Percentiles rank a stretch among this genome's conserved stretches.
Conservation (phyloP, 2,797 vertebrate genomes). For the Acestrorhynchus altus region DNA sequence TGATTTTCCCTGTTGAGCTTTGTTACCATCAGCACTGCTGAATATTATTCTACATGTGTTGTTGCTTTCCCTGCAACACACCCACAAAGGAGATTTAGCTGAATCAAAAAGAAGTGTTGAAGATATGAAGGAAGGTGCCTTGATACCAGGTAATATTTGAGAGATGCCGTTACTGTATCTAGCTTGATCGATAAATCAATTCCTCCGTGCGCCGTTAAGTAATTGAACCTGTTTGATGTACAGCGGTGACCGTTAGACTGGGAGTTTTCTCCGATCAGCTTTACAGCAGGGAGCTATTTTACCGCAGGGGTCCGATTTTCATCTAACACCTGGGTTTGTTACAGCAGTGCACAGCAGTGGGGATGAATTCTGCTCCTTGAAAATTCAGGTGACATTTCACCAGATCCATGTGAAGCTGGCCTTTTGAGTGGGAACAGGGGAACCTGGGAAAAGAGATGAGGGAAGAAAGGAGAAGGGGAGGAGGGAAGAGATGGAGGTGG, state of each 20-base stretch:
- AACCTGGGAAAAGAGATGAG: conserved; percentile 18
- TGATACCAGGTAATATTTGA: too few species aligned
- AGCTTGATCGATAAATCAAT: background rate
- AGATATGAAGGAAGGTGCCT: too few species aligned
- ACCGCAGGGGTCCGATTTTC: conserved; percentile 22
- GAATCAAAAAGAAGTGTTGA: too few species aligned
- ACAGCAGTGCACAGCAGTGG: conserved; percentile 56
- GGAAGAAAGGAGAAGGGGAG: conserved; percentile 1
- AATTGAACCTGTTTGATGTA: background rate
- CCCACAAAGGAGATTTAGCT: too few species aligned
- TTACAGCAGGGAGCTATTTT: background rate
- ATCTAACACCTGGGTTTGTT: conserved; percentile 66
- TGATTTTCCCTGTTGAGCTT: too few species aligned
- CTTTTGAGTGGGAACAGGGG: conserved; percentile 42
- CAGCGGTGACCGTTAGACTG: background rate
- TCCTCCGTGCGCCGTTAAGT: background rate
- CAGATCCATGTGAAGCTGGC: conserved; percentile 65
- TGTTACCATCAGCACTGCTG: too few species aligned
- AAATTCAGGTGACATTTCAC: conserved; percentile 77
- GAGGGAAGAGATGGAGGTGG: conserved; percentile 25
- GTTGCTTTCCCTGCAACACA: too few species aligned
- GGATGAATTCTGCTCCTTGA: conserved; percentile 61
- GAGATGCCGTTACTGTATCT: background rate
- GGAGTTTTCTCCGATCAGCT: background rate
- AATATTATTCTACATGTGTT: too few species aligned